These are phyloP conservation scores for Enteromius afrohamiltoni DNA, from an alignment of 2,797 vertebrate species.

Conservation along the genomic window DNA sequence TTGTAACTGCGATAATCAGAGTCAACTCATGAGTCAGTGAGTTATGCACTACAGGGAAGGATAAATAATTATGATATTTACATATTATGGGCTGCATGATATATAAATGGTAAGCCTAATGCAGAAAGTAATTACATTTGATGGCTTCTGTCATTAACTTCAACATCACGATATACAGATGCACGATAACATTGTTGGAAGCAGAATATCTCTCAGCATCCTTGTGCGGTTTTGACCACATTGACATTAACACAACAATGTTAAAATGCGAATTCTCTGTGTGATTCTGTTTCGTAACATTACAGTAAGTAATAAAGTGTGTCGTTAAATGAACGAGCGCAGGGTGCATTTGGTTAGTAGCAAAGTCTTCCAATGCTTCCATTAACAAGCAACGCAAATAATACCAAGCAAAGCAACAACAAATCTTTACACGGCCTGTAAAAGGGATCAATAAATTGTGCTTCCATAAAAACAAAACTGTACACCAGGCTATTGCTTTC, in stretches of 20 bases:
- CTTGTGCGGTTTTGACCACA: neutral
- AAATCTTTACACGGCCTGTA: slow-evolving; percentile 28
- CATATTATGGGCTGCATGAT: slow-evolving; percentile 17
- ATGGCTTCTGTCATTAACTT: slow-evolving; percentile 18
- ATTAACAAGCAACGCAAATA: slow-evolving; percentile 14
- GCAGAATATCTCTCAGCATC: slow-evolving; percentile 10
- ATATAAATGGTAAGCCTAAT: slow-evolving; percentile 24
- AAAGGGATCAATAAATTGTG: slow-evolving; percentile 14
- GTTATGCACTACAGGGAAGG: slow-evolving; percentile 4
- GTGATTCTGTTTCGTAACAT: neutral
- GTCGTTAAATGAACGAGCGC: neutral
- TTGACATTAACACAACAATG: neutral
- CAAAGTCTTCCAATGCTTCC: slow-evolving; percentile 10
- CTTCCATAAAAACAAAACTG: slow-evolving; percentile 22
- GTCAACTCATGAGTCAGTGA: neutral
- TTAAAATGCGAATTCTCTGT: slow-evolving; percentile 6
- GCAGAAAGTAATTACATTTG: slow-evolving; percentile 31
- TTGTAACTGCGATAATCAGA: slow-evolving; percentile 27
- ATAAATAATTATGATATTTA: slow-evolving; percentile 35
- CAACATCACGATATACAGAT: slow-evolving; percentile 8
- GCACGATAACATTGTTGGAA: neutral
- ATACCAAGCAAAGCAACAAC: slow-evolving; percentile 16
- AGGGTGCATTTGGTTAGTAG: neutral
- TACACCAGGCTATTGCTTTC: slow-evolving; percentile 3
- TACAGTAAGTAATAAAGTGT: neutral